phyloP scores from a whole-genome alignment of 1,140 invertebrate species.

The Ylistrum balloti region DNA sequence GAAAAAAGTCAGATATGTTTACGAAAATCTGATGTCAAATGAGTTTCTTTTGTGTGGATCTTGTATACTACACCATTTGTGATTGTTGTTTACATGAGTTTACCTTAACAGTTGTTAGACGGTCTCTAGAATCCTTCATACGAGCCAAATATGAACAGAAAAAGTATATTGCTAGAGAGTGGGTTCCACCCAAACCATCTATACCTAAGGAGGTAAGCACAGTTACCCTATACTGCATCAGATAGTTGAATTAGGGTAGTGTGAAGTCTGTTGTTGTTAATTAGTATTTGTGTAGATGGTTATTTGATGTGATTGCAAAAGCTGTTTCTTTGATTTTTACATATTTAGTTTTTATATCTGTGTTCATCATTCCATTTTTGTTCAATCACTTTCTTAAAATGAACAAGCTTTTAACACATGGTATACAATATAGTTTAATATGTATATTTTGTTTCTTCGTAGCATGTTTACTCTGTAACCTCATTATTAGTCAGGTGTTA shows the following conservation, averaged over 20 bases:
- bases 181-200: slow-evolving; percentile 93
- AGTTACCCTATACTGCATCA: not conserved
- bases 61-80: not conserved
- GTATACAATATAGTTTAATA: too few relatives aligned
- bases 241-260: not conserved
- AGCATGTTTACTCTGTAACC: not conserved
- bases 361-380: too few relatives aligned
- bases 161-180: slow-evolving; percentile 98
- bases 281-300: not conserved
- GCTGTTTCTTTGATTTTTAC: not conserved
- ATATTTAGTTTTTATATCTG: too few relatives aligned
- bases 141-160: slow-evolving; percentile 99
- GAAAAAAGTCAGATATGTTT: too few relatives aligned
- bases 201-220: slow-evolving; percentile 84
- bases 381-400: not conserved
- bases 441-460: not conserved
- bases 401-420: slow-evolving; percentile 7
- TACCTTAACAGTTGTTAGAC: slow-evolving; percentile 67
- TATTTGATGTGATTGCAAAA: not conserved
- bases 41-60: too few relatives aligned
- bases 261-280: not conserved
- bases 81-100: not conserved
- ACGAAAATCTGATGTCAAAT: too few relatives aligned
- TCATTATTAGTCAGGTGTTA: not conserved
- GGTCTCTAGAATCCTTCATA: slow-evolving; percentile 95